Evolutionary conservation across 1,140 invertebrate species (phyloP), one percentile per base, ranked within the genome.

Genomic region (Panulirus ornatus): DNA sequence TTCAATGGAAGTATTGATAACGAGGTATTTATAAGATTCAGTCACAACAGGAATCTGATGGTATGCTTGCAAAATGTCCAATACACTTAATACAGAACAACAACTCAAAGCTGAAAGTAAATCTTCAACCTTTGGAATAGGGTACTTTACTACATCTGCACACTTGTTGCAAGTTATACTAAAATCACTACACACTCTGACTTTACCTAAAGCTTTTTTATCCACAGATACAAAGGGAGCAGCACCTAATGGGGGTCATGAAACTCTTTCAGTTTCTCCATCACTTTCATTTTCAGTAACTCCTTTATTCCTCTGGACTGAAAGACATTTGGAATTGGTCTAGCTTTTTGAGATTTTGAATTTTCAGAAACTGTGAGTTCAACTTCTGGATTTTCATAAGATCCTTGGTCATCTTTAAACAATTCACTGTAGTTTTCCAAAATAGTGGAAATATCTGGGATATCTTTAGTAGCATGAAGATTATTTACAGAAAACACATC

Each of bases 71-170:
- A 6, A 42, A 3, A 76, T 76, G 40, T 76, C 73, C 34, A 76
- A n/a, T 22, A 76, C 30, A 76, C 38, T 76, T 8, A 76, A 76
- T n/a, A 76, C 73, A 76, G 73, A 8, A 42, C 30, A 76, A 76
- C 30, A 5, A 11, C 73, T 76, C 38, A 76, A 40, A 76, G 30
- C 73, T 76, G 8, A 76, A 76, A n/a, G 40, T 40, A 36, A 76
- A 40, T 76, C 73, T 76, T 76, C 73, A 38, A 76, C 40, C 73
- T 42, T 76, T 5, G 8, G 73, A 40, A 76, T 40, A 42, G 73
- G 73, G 73, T 76, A 40, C 73, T 42, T 76, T 76, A 76, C 73
- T 42, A 76, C 34, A 76, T 76, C 73, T 76, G 70, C 70, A 73
- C 70, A 73, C 30, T 73, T 73, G 34, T 73, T 36, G 34, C 27